Evolutionary conservation across 2,113 vertebrate species (phyloP), one percentile per base, ranked within the genome.

Genomic region (Elephas maximus): DNA sequence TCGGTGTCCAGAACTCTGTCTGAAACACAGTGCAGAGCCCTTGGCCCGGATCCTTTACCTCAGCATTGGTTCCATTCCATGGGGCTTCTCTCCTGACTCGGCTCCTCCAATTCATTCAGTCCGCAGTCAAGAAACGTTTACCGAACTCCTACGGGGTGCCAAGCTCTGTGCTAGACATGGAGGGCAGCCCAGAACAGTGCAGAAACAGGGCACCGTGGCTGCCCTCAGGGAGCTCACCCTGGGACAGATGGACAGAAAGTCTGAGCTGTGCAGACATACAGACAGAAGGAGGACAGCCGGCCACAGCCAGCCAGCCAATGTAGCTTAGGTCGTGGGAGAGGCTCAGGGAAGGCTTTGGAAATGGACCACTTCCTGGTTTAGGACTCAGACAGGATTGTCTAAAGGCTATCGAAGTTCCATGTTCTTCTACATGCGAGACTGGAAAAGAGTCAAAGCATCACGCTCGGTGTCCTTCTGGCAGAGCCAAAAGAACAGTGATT

Each of bases 301-400:
- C 0, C 1, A 12, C 0, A 6, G 30, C n/a, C 0, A 6, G 30
- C n/a, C 0, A 4, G 84, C 10, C 6, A 2, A 2, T 24, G 20
- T 30, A 24, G 28, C 37, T 9, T 48, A 4, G 14, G 73, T 5
- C 3, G 7, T 45, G 24, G 28, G 14, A 53, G 48, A 83, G 45
- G 33, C 5, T 73, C 9, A 2, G 18, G 41, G 17, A 78, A 78
- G 23, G 62, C 12, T 82, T 77, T 33, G 86, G 28, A 88, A 88
- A 33, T 8, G 44, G 37, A 26, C 37, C 21, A 3, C 53, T 79
- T 78, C 69, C 63, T 71, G n/a, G 18, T 73, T 95, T 88, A 48
- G 78, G 57, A 93, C 67, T 53, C 33, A 69, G 69, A n/a, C 17
- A 21, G 4, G 87, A 48, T 30, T 3, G 2, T 77, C 51, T 85